Evolutionary conservation across 2,888 invertebrate species (phyloP).

Genomic region (Rotaria socialis): DNA sequence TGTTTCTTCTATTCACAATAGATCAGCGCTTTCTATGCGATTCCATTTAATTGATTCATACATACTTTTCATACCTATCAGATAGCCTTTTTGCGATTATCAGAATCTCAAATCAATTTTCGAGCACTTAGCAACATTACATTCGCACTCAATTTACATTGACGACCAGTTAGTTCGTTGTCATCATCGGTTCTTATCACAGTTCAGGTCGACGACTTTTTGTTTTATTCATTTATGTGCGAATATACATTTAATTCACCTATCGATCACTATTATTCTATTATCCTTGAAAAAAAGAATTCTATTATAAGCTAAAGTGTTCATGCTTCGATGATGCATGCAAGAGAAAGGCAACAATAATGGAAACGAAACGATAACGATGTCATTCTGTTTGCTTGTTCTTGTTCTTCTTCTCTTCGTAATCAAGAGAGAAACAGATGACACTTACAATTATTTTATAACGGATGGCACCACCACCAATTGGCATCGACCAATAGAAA

Average conservation of each 20-base stretch:
- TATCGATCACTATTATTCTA: constrained; percentile 32
- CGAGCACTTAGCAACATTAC: constrained; percentile 32
- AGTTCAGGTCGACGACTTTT: neutral
- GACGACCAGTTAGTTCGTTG: neutral
- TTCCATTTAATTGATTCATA: neutral
- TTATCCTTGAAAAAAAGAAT: neutral
- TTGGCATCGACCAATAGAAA: constrained; percentile 1
- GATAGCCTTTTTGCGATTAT: neutral
- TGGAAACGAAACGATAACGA: neutral
- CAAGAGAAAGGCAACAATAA: neutral
- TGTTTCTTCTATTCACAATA: too few relatives aligned
- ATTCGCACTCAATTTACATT: constrained; percentile 22
- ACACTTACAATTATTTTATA: neutral
- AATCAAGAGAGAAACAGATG: constrained; percentile 5
- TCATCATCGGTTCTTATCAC: neutral
- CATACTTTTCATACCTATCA: neutral
- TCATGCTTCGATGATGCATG: neutral
- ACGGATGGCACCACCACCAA: constrained; percentile 7
- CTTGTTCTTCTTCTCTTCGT: neutral
- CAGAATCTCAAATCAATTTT: neutral
- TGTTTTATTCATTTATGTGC: neutral
- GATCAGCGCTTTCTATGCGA: too few relatives aligned
- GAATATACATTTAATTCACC: neutral
- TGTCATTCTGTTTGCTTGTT: neutral
- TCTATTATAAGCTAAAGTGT: neutral